These are phyloP conservation scores for Lepidocyrtoides sp. DNA, from an alignment of 2,888 invertebrate species.

Conservation along the genomic window DNA sequence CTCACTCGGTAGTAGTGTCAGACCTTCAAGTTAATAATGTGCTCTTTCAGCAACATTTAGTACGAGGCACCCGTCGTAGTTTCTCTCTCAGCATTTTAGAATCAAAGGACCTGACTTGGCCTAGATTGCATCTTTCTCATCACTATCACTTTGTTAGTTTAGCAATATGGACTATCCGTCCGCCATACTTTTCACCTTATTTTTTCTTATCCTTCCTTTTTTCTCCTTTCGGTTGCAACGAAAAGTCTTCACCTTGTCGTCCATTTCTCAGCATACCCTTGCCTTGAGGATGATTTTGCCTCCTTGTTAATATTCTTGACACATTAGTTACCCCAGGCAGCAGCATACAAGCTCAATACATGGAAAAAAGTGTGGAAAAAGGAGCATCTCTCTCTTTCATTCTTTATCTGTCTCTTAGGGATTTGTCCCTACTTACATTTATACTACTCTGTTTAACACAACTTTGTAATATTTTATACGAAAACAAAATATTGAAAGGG, in stretches of 20 bases:
- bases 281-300: background rate
- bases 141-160: slow-evolving; percentile 42
- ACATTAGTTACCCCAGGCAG: slow-evolving; percentile 28
- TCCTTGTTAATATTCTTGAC: slow-evolving; percentile 70
- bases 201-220: background rate
- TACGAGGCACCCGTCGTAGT: background rate
- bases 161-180: background rate
- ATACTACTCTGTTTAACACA: too few relatives aligned
- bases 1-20: background rate
- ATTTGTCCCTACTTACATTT: too few relatives aligned
- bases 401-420: background rate
- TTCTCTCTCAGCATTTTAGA: slow-evolving; percentile 48
- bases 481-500: too few relatives aligned
- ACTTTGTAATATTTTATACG: background rate
- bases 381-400: background rate
- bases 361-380: background rate
- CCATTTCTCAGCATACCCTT: slow-evolving; percentile 22
- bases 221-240: background rate
- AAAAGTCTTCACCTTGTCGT: background rate
- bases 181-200: background rate
- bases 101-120: slow-evolving; percentile 54
- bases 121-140: slow-evolving; percentile 38
- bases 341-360: background rate
- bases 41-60: slow-evolving; percentile 48
- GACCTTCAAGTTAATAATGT: slow-evolving; percentile 56